Evolutionary conservation across 2,797 vertebrate genomes (phyloP).

Genomic region (Crenuchus spilurus): DNA sequence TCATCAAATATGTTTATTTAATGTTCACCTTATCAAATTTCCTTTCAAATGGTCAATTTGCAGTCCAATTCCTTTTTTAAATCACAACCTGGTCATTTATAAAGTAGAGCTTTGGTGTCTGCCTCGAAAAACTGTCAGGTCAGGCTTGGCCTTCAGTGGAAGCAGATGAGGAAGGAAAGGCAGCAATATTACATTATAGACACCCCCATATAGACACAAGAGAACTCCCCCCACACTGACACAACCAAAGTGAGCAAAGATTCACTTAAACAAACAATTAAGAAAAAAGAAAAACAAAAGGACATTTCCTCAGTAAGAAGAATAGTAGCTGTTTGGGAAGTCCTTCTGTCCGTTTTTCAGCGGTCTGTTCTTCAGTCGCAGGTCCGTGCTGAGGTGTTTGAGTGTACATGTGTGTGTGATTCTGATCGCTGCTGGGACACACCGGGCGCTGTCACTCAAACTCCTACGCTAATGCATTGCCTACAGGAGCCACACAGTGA

Average conservation of each 20-base stretch:
- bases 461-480: conserved; percentile 24
- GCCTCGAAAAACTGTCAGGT: conserved; percentile 1
- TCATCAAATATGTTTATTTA: no score
- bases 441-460: conserved; percentile 33
- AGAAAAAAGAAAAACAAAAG: not conserved
- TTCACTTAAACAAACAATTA: conserved; percentile 25
- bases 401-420: not conserved
- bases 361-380: conserved; percentile 41
- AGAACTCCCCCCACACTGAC: conserved; percentile 57
- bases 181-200: conserved; percentile 48
- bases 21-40: no score
- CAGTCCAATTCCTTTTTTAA: no score
- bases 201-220: conserved; percentile 51
- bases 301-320: conserved; percentile 28
- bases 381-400: conserved; percentile 23
- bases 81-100: not conserved
- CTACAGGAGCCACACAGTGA: conserved; percentile 46
- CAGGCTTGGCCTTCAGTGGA: not conserved
- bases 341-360: conserved; percentile 50
- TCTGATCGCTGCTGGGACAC: conserved; percentile 34
- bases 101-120: not conserved
- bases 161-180: conserved; percentile 56
- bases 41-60: no score
- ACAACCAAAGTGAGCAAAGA: conserved; percentile 50
- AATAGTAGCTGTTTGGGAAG: conserved; percentile 40